Evolutionary conservation across 2,888 invertebrate genomes (phyloP), one percentile per base, ranked within the genome.

Genomic region (Tinea trinotella): DNA sequence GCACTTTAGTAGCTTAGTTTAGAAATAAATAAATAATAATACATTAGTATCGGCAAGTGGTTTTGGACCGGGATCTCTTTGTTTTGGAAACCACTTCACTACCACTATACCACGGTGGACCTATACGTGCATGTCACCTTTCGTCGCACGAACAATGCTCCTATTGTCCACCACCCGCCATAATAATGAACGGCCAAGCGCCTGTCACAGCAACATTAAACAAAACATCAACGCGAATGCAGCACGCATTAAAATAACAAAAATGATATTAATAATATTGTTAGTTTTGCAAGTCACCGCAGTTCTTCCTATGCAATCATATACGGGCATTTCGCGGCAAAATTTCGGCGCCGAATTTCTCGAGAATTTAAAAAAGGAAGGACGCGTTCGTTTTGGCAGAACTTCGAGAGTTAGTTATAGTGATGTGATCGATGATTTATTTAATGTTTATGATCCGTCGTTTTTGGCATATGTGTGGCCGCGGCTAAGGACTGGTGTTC

Each of bases 391-490:
- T 22, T 22, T 24, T 10, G 24, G 24, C 7, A 50, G 13, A 24
- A 22, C 13, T 24, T 2, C 24, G 24, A 50, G 19, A 13, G 10
- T 50, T 24, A 4, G 2, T 1, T 20, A 50, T 18, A 50, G 64
- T 2, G 79, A 79, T 55, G 63, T 71, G 17, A 68, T 83, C 56
- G 83, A 83, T 48, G 78, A 76, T 59, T 59, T 84, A 57, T 80
- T 84, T 59, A 75, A 75, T 56, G 64, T 86, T 20, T 85, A 81
- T 58, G 87, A 87, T 53, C 77, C 85, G 0, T 68, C 78, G 53
- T 85, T 81, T 62, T 61, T 86, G 64, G 71, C 82, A 10, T 59
- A 72, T 17, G 79, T 84, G 56, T 87, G 86, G 86, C 83, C 86
- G 56, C 77, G 81, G 61, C 73, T 79, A 56, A 67, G 68, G 50